Evolutionary conservation across 2,797 vertebrate species (phyloP).

Genomic region (Hafferia zeledoni): DNA sequence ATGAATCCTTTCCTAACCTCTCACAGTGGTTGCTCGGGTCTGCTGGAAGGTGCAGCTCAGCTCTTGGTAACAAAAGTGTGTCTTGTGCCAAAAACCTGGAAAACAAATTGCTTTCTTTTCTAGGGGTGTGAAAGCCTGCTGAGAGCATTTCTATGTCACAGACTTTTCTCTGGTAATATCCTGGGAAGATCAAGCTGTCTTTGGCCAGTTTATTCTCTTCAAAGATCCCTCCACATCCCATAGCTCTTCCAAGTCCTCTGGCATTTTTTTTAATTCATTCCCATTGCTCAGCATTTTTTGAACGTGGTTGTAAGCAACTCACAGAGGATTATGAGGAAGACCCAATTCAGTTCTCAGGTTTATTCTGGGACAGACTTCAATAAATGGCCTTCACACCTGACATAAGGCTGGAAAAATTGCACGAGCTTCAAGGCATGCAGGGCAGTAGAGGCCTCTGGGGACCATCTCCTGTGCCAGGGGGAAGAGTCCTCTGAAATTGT

Average conservation of each 20-base stretch:
- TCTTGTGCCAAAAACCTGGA: background rate
- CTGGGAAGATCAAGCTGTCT: background rate
- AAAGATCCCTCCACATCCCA: background rate
- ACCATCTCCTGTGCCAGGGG: rapidly evolving
- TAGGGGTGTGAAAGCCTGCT: background rate
- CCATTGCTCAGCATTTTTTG: background rate
- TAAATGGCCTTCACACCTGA: background rate
- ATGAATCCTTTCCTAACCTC: background rate
- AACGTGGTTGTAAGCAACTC: background rate
- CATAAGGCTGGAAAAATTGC: background rate
- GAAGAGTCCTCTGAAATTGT: background rate
- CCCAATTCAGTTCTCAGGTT: background rate
- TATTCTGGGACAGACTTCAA: background rate
- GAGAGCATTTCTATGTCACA: background rate
- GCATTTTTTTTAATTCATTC: background rate
- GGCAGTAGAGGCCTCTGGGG: background rate
- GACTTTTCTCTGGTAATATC: background rate
- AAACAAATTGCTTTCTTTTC: background rate
- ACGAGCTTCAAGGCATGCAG: background rate
- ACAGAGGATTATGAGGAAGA: background rate
- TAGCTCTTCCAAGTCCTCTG: background rate
- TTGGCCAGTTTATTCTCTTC: background rate
- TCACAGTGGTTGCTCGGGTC: background rate
- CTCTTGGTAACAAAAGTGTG: background rate
- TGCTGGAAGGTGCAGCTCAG: background rate